Conservation (phyloP, 2,888 invertebrate species). For the Diarsia rubi region DNA sequence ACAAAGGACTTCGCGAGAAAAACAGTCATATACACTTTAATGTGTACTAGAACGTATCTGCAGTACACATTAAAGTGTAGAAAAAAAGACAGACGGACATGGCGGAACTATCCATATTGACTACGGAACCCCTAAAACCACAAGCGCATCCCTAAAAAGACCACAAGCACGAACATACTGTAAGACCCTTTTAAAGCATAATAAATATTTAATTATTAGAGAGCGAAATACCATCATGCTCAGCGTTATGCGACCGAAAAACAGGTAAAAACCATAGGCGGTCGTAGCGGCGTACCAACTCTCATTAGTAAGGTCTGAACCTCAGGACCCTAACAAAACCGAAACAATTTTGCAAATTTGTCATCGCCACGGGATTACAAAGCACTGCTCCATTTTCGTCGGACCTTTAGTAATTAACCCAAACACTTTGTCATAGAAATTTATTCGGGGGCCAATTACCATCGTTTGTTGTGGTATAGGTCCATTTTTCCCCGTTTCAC, state of each 20-base stretch:
- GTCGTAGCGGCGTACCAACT: slow-evolving; percentile 51
- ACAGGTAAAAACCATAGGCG: slow-evolving; percentile 65
- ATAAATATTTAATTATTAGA: slow-evolving; percentile 59
- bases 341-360: slow-evolving; percentile 72
- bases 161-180: slow-evolving; percentile 46
- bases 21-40: too few relatives aligned
- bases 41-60: too few relatives aligned
- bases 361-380: slow-evolving; percentile 71
- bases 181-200: slow-evolving; percentile 56
- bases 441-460: slow-evolving; percentile 64
- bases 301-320: slow-evolving; percentile 67
- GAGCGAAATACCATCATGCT: slow-evolving; percentile 53
- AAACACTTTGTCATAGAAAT: slow-evolving; percentile 66
- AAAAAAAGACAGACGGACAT: too few relatives aligned
- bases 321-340: slow-evolving; percentile 67
- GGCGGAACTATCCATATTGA: too few relatives aligned
- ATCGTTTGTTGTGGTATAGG: slow-evolving; percentile 54
- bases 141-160: slow-evolving; percentile 21
- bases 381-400: slow-evolving; percentile 67
- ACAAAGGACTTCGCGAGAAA: too few relatives aligned
- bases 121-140: too few relatives aligned
- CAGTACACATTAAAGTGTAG: too few relatives aligned
- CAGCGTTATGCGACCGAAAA: slow-evolving; percentile 51
- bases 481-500: slow-evolving; percentile 49
- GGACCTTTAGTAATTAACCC: slow-evolving; percentile 68